Evolutionary conservation across 2,888 invertebrate species (phyloP).

Genomic region (Meiosimyza decipiens): DNA sequence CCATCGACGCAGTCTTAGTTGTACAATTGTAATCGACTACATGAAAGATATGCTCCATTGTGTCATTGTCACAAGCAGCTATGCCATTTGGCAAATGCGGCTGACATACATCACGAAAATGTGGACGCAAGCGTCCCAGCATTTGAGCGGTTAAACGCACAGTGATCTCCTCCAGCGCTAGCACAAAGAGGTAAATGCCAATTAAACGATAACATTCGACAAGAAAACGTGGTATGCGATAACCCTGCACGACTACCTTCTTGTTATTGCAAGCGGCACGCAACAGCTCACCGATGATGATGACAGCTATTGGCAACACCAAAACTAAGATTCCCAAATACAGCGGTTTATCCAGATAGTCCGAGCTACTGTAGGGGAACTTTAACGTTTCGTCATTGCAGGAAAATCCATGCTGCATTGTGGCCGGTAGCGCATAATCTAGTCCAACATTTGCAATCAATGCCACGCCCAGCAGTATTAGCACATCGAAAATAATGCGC

Average conservation of each 20-base stretch:
- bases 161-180: slow-evolving; percentile 52
- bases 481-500: slow-evolving; percentile 56
- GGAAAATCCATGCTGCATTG: slow-evolving; percentile 81
- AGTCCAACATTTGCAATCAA: slow-evolving; percentile 53
- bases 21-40: slow-evolving; percentile 52
- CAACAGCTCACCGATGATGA: slow-evolving; percentile 56
- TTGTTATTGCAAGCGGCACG: slow-evolving; percentile 50
- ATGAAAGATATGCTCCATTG: slow-evolving; percentile 37
- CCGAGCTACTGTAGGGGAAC: slow-evolving; percentile 74
- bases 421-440: slow-evolving; percentile 50
- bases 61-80: slow-evolving; percentile 42
- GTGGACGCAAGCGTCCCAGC: slow-evolving; percentile 55
- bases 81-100: slow-evolving; percentile 44
- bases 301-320: slow-evolving; percentile 52
- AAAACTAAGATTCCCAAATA: slow-evolving; percentile 52
- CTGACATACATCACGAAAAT: slow-evolving; percentile 57
- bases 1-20: slow-evolving; percentile 50
- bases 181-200: slow-evolving; percentile 57
- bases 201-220: slow-evolving; percentile 58
- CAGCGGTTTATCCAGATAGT: no score
- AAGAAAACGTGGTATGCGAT: slow-evolving; percentile 55
- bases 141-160: slow-evolving; percentile 46
- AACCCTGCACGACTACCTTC: slow-evolving; percentile 46
- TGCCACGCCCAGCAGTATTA: slow-evolving; percentile 52
- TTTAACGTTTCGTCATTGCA: slow-evolving; percentile 91